A percentile compares a stretch with the other conserved stretches of the same genome.
Evolutionary conservation across 2,113 vertebrate species (phyloP).

Genomic region (Todiramphus chloris): DNA sequence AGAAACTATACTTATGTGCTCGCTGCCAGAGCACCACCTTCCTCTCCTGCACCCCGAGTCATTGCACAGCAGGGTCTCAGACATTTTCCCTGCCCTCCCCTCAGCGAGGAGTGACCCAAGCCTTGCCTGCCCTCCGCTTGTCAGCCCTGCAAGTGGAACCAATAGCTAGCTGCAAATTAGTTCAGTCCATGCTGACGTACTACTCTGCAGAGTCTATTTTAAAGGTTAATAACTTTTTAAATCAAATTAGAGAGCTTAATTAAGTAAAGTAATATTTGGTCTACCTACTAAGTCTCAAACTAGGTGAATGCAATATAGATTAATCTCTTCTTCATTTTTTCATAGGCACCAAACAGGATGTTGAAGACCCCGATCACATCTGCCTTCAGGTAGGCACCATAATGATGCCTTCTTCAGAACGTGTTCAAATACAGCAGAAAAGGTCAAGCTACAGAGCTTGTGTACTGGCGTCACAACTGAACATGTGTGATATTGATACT

Average conservation of each 20-base stretch:
- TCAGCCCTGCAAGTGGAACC: not conserved
- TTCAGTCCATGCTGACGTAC: not conserved
- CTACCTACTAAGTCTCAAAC: slow-evolving; percentile 29
- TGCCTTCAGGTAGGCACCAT: fast-evolving
- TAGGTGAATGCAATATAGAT: not conserved
- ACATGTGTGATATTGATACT: not conserved
- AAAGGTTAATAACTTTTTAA: slow-evolving; percentile 46
- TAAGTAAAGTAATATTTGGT: slow-evolving; percentile 39
- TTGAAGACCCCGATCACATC: not conserved
- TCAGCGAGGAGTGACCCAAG: not conserved
- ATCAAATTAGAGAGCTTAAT: slow-evolving; percentile 55
- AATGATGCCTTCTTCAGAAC: not conserved
- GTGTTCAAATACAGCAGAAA: not conserved
- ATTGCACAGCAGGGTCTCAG: not conserved
- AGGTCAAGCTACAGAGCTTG: not conserved
- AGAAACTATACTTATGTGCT: fast-evolving
- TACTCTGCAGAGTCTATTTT: not conserved
- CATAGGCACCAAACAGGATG: not conserved
- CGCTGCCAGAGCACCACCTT: not conserved
- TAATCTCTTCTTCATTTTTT: not conserved
- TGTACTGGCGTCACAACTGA: fast-evolving
- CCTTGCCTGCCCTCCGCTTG: not conserved
- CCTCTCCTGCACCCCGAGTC: not conserved
- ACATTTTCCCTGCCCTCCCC: not conserved
- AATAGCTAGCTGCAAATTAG: not conserved